Percentiles rank a stretch among this genome's conserved stretches.
These are phyloP conservation scores for Standfussiana lucernea DNA, from an alignment of 2,888 invertebrate species.

Conservation along the genomic window DNA sequence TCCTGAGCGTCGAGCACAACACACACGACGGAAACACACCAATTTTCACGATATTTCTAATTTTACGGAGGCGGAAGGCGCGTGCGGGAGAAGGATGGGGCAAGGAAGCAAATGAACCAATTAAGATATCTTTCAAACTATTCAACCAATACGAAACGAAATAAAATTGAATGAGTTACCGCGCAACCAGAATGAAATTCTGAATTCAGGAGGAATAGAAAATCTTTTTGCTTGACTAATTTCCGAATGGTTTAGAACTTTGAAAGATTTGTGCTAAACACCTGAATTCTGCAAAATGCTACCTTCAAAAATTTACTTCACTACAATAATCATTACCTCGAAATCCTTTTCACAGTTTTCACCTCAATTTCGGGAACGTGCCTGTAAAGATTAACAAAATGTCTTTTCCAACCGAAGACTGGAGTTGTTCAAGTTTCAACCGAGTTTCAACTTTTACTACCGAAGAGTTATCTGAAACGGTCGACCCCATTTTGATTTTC, in stretches of 20 bases:
- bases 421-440: constrained; percentile 44
- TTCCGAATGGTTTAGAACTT: not conserved
- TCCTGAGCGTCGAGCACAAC: no score
- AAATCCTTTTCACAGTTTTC: constrained; percentile 25
- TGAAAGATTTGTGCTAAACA: not conserved
- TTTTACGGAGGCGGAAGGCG: no score
- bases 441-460: constrained; percentile 62
- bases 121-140: no score
- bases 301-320: constrained; percentile 2
- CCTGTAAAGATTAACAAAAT: constrained; percentile 52
- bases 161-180: no score
- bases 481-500: constrained; percentile 55
- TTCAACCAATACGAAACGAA: no score
- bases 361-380: constrained; percentile 24
- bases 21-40: no score
- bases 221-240: not conserved
- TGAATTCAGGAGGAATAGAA: not conserved
- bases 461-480: constrained; percentile 54
- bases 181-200: no score
- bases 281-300: not conserved
- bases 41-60: no score
- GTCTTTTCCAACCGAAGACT: constrained; percentile 34
- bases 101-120: no score
- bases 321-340: not conserved
- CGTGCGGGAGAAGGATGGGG: no score